These are phyloP conservation scores for Crotophaga sulcirostris DNA, from an alignment of 2,113 vertebrate genomes.

Conservation along the genomic window DNA sequence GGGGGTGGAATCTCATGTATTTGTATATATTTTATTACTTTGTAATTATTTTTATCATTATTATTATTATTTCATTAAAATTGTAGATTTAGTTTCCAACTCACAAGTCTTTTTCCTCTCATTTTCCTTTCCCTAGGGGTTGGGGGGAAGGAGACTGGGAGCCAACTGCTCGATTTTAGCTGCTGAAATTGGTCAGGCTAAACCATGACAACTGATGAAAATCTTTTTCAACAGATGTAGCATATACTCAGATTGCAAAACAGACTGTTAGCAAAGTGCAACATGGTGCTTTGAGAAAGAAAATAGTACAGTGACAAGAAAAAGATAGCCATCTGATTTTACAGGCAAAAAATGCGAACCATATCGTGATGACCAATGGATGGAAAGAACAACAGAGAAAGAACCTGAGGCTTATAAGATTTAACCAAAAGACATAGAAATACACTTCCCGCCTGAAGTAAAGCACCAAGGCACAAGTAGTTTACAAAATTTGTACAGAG, in stretches of 20 bases:
- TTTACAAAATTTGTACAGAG: background rate
- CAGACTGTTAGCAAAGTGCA: accelerated
- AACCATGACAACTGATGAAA: background rate
- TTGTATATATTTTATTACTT: too few species aligned
- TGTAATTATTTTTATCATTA: too few species aligned
- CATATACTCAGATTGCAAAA: background rate
- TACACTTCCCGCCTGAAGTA: background rate
- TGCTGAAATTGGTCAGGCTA: too few species aligned
- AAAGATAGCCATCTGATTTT: background rate
- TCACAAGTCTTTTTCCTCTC: too few species aligned
- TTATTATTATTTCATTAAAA: too few species aligned
- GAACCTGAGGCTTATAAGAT: background rate
- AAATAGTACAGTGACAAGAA: background rate
- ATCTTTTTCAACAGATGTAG: background rate
- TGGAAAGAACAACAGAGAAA: background rate
- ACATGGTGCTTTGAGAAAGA: background rate
- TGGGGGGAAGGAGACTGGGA: too few species aligned
- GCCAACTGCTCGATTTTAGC: too few species aligned
- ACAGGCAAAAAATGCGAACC: background rate
- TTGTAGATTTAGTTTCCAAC: too few species aligned
- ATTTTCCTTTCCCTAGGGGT: too few species aligned
- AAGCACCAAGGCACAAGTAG: background rate
- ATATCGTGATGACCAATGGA: background rate
- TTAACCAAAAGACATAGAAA: background rate
- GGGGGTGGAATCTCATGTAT: too few species aligned